Evolutionary conservation across 92 coral and sea anemone genomes (phyloP).

Genomic region (Phenganax stokvisi): DNA sequence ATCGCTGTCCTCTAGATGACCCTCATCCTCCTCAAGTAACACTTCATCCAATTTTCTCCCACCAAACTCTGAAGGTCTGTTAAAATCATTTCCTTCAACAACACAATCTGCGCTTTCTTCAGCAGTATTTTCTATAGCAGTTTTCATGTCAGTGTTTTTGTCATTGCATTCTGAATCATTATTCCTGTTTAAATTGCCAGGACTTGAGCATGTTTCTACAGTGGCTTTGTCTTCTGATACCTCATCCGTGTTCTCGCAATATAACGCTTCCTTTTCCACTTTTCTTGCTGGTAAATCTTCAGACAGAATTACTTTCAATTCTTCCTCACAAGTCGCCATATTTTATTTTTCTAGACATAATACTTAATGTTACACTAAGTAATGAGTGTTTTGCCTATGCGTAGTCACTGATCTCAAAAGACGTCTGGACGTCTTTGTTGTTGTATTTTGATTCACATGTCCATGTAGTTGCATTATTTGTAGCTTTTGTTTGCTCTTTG

Average conservation of each 20-base stretch:
- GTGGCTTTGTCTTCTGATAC: not conserved
- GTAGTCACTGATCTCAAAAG: not conserved
- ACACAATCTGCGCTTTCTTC: not conserved
- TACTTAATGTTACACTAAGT: conserved; percentile 19
- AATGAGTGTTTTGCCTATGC: not conserved
- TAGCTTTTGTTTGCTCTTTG: not conserved
- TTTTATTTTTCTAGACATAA: not conserved
- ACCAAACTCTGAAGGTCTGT: not conserved
- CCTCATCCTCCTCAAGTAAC: conserved; percentile 25
- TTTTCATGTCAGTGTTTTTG: not conserved
- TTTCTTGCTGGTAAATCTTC: conserved; percentile 5
- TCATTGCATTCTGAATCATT: not conserved
- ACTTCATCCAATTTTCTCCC: conserved; percentile 14
- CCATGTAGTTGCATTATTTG: not conserved
- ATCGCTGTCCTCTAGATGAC: conserved; percentile 35
- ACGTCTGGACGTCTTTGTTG: not conserved
- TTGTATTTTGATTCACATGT: not conserved
- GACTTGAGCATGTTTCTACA: not conserved
- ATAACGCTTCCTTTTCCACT: not conserved
- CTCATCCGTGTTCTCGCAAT: conserved; percentile 2
- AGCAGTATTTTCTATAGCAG: not conserved
- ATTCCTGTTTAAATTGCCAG: not conserved
- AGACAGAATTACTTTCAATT: conserved; percentile 21
- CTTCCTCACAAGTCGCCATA: conserved; percentile 23
- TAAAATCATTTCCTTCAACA: not conserved